Percentiles rank a stretch among this genome's conserved stretches.
phyloP scores from a whole-genome alignment of 2,797 vertebrate species.

The Lutjanus argentimaculatus region DNA sequence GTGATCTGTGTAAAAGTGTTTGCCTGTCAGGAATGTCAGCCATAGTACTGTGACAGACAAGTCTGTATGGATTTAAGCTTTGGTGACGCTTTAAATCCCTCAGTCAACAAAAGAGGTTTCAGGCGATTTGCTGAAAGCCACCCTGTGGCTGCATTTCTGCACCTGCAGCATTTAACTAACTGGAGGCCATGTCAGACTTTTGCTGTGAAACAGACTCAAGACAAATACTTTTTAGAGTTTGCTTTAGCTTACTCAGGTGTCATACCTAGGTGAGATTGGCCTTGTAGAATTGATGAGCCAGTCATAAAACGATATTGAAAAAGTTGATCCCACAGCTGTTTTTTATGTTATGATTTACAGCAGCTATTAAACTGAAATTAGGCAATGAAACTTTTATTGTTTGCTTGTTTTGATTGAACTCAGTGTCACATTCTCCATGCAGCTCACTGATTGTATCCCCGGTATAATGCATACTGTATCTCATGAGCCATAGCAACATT shows the following conservation, averaged over 20 bases:
- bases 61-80: slow-evolving; percentile 67
- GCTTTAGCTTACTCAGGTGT: slow-evolving; percentile 18
- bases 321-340: neutral
- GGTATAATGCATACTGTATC: neutral
- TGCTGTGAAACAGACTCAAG: slow-evolving; percentile 17
- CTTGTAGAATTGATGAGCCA: neutral
- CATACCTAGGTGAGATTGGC: neutral
- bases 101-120: slow-evolving; percentile 72
- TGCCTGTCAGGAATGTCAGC: slow-evolving; percentile 50
- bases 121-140: slow-evolving; percentile 63
- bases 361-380: neutral
- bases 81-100: slow-evolving; percentile 67
- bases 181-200: slow-evolving; percentile 12
- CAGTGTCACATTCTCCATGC: neutral
- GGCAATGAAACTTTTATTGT: neutral
- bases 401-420: slow-evolving; percentile 7
- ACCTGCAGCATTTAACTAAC: slow-evolving; percentile 47
- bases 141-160: slow-evolving; percentile 48
- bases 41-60: slow-evolving; percentile 52
- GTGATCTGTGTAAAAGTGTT: slow-evolving; percentile 64
- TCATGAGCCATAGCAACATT: neutral
- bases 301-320: neutral
- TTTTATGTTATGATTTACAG: neutral
- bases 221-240: slow-evolving; percentile 14
- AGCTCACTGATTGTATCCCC: neutral